Evolutionary conservation across 2,797 vertebrate genomes (phyloP), one percentile per base, ranked within the genome.

Genomic region (Tenualosa ilisha): DNA sequence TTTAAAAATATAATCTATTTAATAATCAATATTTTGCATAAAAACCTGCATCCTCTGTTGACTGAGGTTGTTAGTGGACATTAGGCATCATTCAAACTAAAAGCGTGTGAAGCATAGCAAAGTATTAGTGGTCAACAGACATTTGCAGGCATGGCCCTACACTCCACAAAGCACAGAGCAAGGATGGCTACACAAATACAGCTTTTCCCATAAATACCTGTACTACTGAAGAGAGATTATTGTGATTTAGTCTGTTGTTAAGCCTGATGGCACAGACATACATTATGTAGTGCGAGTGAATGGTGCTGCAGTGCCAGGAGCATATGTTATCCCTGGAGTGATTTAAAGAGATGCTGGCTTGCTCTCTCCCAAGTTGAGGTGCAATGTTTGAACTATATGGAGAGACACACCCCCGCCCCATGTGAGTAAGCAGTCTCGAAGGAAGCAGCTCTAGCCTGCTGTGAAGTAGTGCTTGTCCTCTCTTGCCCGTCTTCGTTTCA

Each of bases 1-100:
- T 79, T 46, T 22, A 79, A 79, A 79, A 79, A 79, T 79, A 79
- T 43, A 79, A 46, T 79, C 72, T 79, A 79, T 79, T 20, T 79
- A 8, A 79, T 72, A 13, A 37, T 75, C 31, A 75, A 46, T 79
- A 79, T 20, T 43, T 79, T 79, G 72, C 72, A 79, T 46, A 79
- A 79, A 79, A 79, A 79, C 1, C 40, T 37, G 72, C 40, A 40
- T 46, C 72, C 37, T 72, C 65, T 72, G 13, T 72, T 65, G 65
- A 37, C 26, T 15, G 26, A 72, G 65, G 26, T 20, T 46, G 72
- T 79, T 79, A 79, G 72, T 79, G 72, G 68, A 40, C 72, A 79
- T 37, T 46, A 31, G 26, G 11, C 65, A 72, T 37, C 31, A 43
- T 79, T 17, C 17, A 9, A 40, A 17, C 40, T 43, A 79, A 20